A percentile compares a stretch with the other conserved stretches of the same genome.
Evolutionary conservation across 2,888 invertebrate species (phyloP).

Genomic region (Drepana falcataria): DNA sequence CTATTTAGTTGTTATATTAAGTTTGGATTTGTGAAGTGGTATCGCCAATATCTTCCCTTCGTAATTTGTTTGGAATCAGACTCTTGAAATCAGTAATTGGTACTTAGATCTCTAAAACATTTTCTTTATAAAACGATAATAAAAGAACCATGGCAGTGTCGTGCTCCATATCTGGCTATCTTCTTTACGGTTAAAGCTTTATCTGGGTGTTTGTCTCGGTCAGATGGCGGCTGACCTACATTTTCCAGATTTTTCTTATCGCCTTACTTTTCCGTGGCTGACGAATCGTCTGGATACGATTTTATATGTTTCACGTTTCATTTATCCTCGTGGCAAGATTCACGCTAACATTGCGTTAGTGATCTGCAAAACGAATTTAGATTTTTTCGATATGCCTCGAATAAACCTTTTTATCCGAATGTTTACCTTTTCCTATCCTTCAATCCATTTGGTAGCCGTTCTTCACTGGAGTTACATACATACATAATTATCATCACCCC

Average conservation of each 20-base stretch:
- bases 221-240: constrained; percentile 3
- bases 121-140: too few relatives aligned
- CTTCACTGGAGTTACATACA: too few relatives aligned
- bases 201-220: background rate
- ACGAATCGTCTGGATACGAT: background rate
- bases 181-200: background rate
- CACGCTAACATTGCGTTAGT: background rate
- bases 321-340: background rate
- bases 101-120: background rate
- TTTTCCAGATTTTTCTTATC: constrained; percentile 4
- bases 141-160: too few relatives aligned
- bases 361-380: background rate
- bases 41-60: too few relatives aligned
- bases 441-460: too few relatives aligned
- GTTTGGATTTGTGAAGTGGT: too few relatives aligned
- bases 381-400: background rate
- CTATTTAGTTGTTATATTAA: too few relatives aligned
- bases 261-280: background rate
- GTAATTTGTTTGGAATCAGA: too few relatives aligned
- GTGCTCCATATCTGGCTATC: background rate
- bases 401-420: background rate
- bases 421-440: background rate
- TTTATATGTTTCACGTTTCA: background rate
- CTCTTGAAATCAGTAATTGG: too few relatives aligned
- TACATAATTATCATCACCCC: too few relatives aligned